These are phyloP conservation scores for Hyperoplus lanceolatus DNA, from an alignment of 2,797 vertebrate species.

Conservation along the genomic window DNA sequence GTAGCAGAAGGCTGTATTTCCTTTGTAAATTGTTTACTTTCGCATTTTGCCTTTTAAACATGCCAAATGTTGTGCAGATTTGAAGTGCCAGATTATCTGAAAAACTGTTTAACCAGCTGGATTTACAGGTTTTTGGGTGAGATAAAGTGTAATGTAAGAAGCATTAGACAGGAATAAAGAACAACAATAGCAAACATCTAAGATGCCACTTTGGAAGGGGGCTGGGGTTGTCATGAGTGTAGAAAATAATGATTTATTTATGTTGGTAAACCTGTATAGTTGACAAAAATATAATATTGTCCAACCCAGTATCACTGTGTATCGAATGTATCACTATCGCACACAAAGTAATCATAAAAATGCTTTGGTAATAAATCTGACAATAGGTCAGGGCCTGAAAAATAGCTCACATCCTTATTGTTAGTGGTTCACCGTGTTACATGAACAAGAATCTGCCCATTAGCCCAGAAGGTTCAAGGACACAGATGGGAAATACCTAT, in stretches of 20 bases:
- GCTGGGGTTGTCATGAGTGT: not conserved
- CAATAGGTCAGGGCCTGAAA: constrained; percentile 14
- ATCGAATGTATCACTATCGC: constrained; percentile 13
- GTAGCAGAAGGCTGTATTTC: not conserved
- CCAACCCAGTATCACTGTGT: not conserved
- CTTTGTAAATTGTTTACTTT: not conserved
- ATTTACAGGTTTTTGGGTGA: constrained; percentile 4
- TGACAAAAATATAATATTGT: not conserved
- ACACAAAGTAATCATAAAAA: constrained; percentile 37
- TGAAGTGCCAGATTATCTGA: not conserved
- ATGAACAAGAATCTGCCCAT: constrained; percentile 15
- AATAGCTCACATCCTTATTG: constrained; percentile 14
- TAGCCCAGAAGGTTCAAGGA: constrained; percentile 32
- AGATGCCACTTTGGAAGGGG: constrained; percentile 1
- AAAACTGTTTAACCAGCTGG: not conserved
- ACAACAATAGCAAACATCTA: constrained; percentile 17
- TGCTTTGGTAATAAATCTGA: not conserved
- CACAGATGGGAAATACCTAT: constrained; percentile 28
- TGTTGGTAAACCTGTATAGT: not conserved
- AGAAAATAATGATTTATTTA: not conserved
- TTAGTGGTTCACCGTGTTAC: constrained; percentile 7
- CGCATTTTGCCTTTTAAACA: not conserved
- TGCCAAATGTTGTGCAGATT: not conserved
- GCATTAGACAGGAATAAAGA: constrained; percentile 38
- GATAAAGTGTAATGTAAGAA: constrained; percentile 25